Percentiles rank a stretch among this genome's conserved stretches.
phyloP scores from a whole-genome alignment of 2,113 vertebrate species.

The Dendrocopos noguchii region DNA sequence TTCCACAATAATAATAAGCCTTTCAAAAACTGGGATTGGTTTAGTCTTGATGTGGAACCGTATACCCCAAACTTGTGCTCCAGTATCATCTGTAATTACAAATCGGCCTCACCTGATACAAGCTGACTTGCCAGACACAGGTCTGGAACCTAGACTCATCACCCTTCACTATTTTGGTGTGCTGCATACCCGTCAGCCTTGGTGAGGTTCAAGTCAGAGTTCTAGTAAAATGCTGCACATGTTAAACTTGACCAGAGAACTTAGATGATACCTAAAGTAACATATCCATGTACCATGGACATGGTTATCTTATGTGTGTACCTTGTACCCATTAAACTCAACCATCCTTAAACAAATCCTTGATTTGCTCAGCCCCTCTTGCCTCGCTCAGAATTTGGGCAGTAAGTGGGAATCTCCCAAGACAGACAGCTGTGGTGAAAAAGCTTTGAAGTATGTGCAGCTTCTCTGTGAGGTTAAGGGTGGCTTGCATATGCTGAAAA shows the following conservation, averaged over 20 bases:
- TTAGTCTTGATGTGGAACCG: not conserved
- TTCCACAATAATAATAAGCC: not conserved
- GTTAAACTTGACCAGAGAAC: not conserved
- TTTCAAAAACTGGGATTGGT: not conserved
- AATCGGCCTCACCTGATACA: not conserved
- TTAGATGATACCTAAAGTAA: not conserved
- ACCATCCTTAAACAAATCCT: not conserved
- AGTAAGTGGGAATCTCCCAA: not conserved
- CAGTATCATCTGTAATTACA: not conserved
- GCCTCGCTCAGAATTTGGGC: not conserved
- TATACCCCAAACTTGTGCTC: not conserved
- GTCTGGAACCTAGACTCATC: not conserved
- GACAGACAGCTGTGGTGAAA: not conserved
- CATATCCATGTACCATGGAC: accelerated
- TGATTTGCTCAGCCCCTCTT: not conserved
- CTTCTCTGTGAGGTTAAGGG: not conserved
- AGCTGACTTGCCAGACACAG: not conserved
- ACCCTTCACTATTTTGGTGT: not conserved
- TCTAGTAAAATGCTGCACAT: not conserved
- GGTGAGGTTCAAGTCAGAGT: not conserved
- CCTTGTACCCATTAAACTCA: not conserved
- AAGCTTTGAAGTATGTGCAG: not conserved
- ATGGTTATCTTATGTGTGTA: not conserved
- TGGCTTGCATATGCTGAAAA: not conserved
- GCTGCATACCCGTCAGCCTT: not conserved